phyloP scores from a whole-genome alignment of 2,888 invertebrate genomes.

The Phorcus lineatus region DNA sequence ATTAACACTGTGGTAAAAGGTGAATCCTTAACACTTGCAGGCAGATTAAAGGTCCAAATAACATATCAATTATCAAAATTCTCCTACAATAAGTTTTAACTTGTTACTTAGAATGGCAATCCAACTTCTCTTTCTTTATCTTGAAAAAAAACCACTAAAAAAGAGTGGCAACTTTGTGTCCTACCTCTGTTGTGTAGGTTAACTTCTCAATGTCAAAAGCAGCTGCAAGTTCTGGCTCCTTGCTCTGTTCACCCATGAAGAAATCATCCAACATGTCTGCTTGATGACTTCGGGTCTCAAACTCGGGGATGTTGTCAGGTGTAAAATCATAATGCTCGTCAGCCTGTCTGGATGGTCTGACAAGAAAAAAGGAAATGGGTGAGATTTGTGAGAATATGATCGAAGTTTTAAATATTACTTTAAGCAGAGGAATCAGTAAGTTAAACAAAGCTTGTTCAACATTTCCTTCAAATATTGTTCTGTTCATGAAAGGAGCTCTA shows the following conservation, averaged over 20 bases:
- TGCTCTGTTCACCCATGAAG: background rate
- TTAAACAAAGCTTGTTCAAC: no score
- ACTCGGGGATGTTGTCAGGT: constrained; percentile 37
- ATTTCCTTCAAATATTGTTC: no score
- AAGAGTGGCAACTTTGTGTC: background rate
- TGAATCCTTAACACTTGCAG: no score
- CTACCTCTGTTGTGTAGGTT: background rate
- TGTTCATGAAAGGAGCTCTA: no score
- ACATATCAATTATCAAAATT: no score
- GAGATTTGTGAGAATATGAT: no score
- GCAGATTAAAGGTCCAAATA: no score
- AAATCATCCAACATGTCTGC: constrained; percentile 34
- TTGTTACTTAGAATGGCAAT: no score
- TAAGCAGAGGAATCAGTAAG: no score
- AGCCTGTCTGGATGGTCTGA: background rate
- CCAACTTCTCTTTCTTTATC: background rate
- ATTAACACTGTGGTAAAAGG: no score
- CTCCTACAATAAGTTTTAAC: no score
- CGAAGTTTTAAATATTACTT: no score
- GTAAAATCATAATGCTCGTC: constrained; percentile 32
- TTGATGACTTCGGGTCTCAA: constrained; percentile 34
- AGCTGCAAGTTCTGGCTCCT: background rate
- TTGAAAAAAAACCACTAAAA: background rate
- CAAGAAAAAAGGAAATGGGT: background rate
- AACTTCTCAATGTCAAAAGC: background rate